Conservation (phyloP, 2,113 vertebrate genomes). For the Oreotrochilus melanogaster region DNA sequence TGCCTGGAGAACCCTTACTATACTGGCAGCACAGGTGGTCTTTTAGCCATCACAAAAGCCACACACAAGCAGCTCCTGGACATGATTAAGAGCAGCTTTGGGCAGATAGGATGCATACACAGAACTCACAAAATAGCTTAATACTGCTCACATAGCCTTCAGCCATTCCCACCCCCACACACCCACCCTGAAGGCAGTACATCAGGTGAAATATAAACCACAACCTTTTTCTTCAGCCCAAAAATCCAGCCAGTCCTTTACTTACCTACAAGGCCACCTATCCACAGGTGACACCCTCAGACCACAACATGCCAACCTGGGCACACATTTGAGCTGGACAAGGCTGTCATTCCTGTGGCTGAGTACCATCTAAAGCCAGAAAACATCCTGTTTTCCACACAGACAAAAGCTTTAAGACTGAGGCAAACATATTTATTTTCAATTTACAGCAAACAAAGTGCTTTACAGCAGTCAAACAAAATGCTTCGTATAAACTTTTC, state of each 20-base stretch:
- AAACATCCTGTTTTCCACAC: background rate
- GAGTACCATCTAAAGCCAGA: background rate
- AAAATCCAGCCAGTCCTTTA: background rate
- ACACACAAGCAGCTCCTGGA: background rate
- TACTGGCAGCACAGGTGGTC: background rate
- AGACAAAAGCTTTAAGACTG: background rate
- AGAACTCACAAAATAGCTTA: background rate
- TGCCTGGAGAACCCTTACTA: background rate
- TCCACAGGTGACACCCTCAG: background rate
- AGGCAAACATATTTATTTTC: background rate
- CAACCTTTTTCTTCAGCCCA: background rate
- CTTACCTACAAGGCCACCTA: background rate
- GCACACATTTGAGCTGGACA: background rate
- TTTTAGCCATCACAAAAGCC: background rate
- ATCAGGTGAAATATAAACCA: background rate
- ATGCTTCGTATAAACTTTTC: background rate
- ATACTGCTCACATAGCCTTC: background rate
- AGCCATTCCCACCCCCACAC: background rate
- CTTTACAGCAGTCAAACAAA: background rate
- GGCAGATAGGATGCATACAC: accelerated
- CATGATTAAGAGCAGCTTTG: background rate
- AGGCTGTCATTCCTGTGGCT: background rate
- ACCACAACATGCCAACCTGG: background rate
- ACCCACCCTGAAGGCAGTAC: background rate
- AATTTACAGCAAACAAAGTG: background rate